These are phyloP conservation scores for Coluber constrictor DNA, from an alignment of 2,797 vertebrate species.

Conservation along the genomic window DNA sequence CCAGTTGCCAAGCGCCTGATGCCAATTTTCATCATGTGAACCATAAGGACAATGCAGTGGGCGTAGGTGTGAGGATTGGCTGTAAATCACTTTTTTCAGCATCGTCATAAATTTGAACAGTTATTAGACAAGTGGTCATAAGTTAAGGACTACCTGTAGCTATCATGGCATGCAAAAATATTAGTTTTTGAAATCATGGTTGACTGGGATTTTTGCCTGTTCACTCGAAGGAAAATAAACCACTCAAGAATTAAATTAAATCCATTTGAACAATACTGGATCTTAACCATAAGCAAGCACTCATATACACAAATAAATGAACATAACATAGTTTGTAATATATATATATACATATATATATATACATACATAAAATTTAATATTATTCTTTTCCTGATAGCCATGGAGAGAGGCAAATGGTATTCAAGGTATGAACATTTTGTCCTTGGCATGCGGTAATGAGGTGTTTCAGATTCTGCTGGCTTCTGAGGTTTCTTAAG, in stretches of 20 bases:
- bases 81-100: background rate
- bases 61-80: background rate
- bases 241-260: background rate
- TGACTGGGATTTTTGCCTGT: background rate
- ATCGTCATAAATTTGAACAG: background rate
- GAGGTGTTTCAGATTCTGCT: background rate
- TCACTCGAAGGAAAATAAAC: background rate
- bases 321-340: background rate
- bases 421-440: slow-evolving; percentile 21
- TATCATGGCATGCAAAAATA: background rate
- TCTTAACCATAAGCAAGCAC: background rate
- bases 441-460: background rate
- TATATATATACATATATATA: background rate
- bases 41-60: background rate
- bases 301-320: background rate
- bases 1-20: background rate
- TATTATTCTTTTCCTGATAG: slow-evolving; percentile 30
- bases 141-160: background rate
- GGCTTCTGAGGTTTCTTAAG: background rate
- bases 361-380: background rate
- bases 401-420: slow-evolving; percentile 18
- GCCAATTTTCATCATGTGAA: background rate
- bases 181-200: background rate
- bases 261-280: background rate
- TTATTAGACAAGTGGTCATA: background rate